Evolutionary conservation across 2,888 invertebrate species (phyloP).

Genomic region (Rhagonycha lutea): DNA sequence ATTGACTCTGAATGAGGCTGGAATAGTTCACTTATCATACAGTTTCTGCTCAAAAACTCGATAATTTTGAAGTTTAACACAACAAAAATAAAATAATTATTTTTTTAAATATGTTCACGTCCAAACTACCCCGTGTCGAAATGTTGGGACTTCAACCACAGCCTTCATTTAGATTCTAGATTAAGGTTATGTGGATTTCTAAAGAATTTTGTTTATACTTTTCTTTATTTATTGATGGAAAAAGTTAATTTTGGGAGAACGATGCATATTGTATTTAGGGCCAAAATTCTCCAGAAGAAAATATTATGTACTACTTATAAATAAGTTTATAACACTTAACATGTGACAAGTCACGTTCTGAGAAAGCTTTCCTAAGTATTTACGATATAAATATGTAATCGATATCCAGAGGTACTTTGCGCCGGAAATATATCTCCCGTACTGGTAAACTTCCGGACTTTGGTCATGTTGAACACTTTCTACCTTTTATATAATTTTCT

Average conservation of each 20-base stretch:
- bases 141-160: too few species aligned
- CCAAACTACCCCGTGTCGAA: too few species aligned
- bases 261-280: too few species aligned
- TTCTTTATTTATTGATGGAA: neutral
- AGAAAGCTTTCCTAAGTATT: conserved; percentile 38
- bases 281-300: neutral
- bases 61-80: too few species aligned
- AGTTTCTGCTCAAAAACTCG: too few species aligned
- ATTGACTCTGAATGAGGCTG: too few species aligned
- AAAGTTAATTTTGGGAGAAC: neutral
- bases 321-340: neutral
- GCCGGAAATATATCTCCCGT: conserved; percentile 37
- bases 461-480: conserved; percentile 34
- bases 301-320: neutral
- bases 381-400: conserved; percentile 43
- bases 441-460: conserved; percentile 35
- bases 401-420: conserved; percentile 40
- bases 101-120: too few species aligned
- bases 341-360: conserved; percentile 7
- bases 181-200: too few species aligned
- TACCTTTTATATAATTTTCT: conserved; percentile 28
- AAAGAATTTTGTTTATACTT: neutral
- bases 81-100: too few species aligned
- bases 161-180: too few species aligned
- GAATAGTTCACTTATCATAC: too few species aligned